Base-by-base conservation (phyloP, 2,113 vertebrate genomes). In the Platanista minor region DNA sequence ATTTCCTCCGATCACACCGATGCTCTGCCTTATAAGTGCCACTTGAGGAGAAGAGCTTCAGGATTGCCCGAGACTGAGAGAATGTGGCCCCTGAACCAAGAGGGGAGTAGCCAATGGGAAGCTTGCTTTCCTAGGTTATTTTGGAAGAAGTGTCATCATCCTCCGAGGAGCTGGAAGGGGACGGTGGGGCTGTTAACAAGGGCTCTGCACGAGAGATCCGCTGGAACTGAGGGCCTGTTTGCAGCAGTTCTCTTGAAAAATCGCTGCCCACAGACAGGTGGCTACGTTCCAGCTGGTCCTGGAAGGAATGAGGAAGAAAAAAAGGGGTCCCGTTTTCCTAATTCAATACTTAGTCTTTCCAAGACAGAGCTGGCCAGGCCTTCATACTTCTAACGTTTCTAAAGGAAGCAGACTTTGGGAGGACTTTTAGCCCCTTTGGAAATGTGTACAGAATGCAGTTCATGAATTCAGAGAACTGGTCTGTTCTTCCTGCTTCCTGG, bases 101-200 rank as follows among this genome's bases (percentile, higher is more conserved):
- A 4, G 29, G 43, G 8, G 5, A 29, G 13, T 8, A 41, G 1
- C 27, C n/a, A 6, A n/a, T 6, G 13, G 43, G 29, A 9, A 6
- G 5, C 12, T 66, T 12, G 25, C 69, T 23, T 43, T 14, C 10
- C 54, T 12, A 72, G 62, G 7, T 8, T 31, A 41, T 59, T 20
- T 11, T 43, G 69, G 43, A 59, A 72, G 41, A 21, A 27, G 15
- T 6, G 6, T 61, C 20, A 0, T 52, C 7, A 1, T 41, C 66
- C 49, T 62, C n/a, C 0, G 1, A 39, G 36, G n/a, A 84, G 36
- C 36, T 14, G 43, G 20, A 57, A 62, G 67, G 20, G 31, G n/a
- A 3, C 1, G 1, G 6, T 1, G 12, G 11, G 31, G 2, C 5
- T 21, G 29, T 29, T 43, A 25, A 18, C 54, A n/a, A n/a, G 10